These are phyloP conservation scores for Aphis craccivora DNA, from an alignment of 1,140 invertebrate genomes.

Conservation along the genomic window DNA sequence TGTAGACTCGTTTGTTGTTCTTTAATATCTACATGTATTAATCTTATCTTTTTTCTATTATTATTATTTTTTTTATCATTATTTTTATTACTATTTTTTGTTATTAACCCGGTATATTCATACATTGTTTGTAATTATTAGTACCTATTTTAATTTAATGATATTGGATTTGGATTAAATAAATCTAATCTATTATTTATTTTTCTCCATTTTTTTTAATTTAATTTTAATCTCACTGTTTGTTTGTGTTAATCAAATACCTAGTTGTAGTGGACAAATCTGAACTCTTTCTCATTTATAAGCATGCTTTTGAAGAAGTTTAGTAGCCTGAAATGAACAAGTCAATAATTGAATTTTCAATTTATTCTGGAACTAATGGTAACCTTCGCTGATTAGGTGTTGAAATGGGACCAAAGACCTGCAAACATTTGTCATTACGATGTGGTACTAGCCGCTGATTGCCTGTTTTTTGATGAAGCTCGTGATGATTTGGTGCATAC, in stretches of 20 bases:
- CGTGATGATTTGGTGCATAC: constrained; percentile 75
- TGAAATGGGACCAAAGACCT: constrained; percentile 65
- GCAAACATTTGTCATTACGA: constrained; percentile 68
- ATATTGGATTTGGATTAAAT: constrained; percentile 6
- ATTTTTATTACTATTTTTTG: constrained; percentile 19
- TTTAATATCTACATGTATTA: constrained; percentile 20
- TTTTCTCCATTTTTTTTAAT: not conserved
- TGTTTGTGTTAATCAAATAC: constrained; percentile 37
- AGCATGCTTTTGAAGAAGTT: constrained; percentile 44
- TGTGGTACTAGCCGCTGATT: constrained; percentile 79
- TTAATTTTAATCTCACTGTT: not conserved
- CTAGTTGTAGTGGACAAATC: constrained; percentile 8
- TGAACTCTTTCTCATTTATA: constrained; percentile 11
- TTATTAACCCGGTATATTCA: constrained; percentile 14
- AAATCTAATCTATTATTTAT: not conserved
- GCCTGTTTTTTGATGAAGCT: constrained; percentile 84
- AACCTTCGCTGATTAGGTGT: constrained; percentile 64
- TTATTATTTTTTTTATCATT: not conserved
- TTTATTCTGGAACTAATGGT: constrained; percentile 61
- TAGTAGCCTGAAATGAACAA: constrained; percentile 24
- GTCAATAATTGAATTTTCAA: not conserved
- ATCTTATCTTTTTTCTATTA: not conserved
- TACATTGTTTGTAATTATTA: not conserved
- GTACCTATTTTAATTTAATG: not conserved
- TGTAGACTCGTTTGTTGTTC: constrained; percentile 29